These are phyloP conservation scores for Leucopsar rothschildi DNA, from an alignment of 2,113 vertebrate genomes.

Conservation along the genomic window DNA sequence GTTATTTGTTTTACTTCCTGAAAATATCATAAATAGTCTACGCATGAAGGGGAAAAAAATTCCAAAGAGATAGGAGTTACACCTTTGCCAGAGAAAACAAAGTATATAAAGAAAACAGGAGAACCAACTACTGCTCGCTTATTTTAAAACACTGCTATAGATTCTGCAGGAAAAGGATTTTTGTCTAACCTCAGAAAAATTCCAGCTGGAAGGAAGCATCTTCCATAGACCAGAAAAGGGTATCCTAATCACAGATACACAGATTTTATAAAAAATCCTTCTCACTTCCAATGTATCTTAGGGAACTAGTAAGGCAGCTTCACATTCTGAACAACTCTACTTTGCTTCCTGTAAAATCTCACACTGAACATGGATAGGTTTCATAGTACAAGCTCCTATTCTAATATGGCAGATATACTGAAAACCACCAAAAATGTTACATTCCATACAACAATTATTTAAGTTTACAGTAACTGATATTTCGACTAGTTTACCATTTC, in stretches of 20 bases:
- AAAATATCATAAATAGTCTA: not conserved
- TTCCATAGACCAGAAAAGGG: not conserved
- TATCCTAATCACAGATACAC: not conserved
- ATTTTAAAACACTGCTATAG: not conserved
- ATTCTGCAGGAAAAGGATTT: not conserved
- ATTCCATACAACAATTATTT: not conserved
- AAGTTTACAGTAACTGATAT: constrained; percentile 41
- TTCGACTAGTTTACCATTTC: constrained; percentile 11
- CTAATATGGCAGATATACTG: not conserved
- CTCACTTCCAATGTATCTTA: not conserved
- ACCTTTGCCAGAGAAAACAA: not conserved
- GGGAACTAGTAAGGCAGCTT: not conserved
- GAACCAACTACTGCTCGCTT: not conserved
- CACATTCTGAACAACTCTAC: not conserved
- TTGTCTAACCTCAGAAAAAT: not conserved
- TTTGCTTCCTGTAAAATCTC: not conserved
- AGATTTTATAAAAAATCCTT: not conserved
- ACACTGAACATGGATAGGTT: not conserved
- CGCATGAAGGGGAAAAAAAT: not conserved
- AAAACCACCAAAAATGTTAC: not conserved
- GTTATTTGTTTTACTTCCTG: not conserved
- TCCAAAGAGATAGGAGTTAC: not conserved
- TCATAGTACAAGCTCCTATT: not conserved
- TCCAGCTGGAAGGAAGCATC: not conserved
- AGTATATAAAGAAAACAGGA: not conserved